Conservation (phyloP, 2,888 invertebrate genomes). For the Limenitis camilla region DNA sequence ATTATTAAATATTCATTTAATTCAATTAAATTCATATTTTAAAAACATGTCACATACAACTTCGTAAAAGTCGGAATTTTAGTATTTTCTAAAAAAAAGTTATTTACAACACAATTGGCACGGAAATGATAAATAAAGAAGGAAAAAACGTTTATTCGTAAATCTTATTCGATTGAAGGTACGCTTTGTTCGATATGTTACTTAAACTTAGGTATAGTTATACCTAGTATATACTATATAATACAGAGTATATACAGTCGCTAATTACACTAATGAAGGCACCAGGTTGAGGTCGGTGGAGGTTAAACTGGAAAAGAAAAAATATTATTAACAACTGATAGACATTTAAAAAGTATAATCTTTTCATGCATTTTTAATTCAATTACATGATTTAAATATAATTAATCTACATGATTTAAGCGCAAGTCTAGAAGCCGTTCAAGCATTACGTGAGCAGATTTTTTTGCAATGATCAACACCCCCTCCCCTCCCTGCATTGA, state of each 20-base stretch:
- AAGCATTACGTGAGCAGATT: no score
- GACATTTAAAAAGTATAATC: not conserved
- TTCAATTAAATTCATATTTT: slow-evolving; percentile 51
- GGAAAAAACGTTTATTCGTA: slow-evolving; percentile 34
- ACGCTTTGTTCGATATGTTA: slow-evolving; percentile 61
- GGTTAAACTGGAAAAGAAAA: slow-evolving; percentile 51
- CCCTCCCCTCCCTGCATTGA: no score
- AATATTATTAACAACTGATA: slow-evolving; percentile 7
- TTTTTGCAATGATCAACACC: no score
- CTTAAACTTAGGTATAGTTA: slow-evolving; percentile 34
- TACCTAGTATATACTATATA: slow-evolving; percentile 58
- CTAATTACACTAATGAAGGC: slow-evolving; percentile 67
- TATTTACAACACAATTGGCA: slow-evolving; percentile 57
- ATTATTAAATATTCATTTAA: slow-evolving; percentile 56
- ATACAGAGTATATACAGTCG: slow-evolving; percentile 59
- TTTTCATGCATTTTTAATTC: no score
- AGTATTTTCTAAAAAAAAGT: slow-evolving; percentile 19
- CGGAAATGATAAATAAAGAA: slow-evolving; percentile 49
- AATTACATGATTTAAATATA: no score
- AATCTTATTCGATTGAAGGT: slow-evolving; percentile 48
- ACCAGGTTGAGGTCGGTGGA: slow-evolving; percentile 74
- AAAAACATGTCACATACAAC: slow-evolving; percentile 36
- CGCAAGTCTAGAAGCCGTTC: no score
- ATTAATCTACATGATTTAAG: no score
- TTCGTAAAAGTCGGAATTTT: slow-evolving; percentile 18